A percentile compares a stretch with the other conserved stretches of the same genome.
These are phyloP conservation scores for Siderastrea siderea DNA, from an alignment of 92 coral and sea anemone genomes.

Conservation along the genomic window DNA sequence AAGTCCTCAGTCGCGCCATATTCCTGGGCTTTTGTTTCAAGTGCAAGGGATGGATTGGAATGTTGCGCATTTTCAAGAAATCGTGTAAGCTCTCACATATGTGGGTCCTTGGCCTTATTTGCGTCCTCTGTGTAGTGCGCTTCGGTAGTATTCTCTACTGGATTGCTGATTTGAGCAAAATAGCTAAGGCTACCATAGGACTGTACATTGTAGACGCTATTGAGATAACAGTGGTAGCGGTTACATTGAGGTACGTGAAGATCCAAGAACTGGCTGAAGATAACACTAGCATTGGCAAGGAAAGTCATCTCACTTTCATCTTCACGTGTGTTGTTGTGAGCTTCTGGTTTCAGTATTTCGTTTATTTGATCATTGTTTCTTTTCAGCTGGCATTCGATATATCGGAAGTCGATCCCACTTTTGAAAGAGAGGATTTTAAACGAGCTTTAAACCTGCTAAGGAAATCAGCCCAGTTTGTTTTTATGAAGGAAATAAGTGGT, in stretches of 20 bases:
- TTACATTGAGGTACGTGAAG: background rate
- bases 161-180: background rate
- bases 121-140: constrained; percentile 6
- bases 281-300: background rate
- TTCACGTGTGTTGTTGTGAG: constrained; percentile 9
- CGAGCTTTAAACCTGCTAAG: constrained; percentile 16
- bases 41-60: constrained; percentile 3
- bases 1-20: constrained; percentile 8
- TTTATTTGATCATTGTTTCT: constrained; percentile 1
- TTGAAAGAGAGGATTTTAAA: constrained; percentile 11
- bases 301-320: background rate
- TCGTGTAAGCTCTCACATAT: background rate
- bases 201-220: constrained; percentile 17
- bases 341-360: constrained; percentile 21
- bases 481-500: constrained; percentile 23
- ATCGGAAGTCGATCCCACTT: constrained; percentile 18
- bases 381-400: constrained; percentile 17
- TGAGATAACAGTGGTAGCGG: background rate
- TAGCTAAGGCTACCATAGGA: background rate
- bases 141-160: constrained; percentile 6
- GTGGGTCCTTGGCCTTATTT: constrained; percentile 13
- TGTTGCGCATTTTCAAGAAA: background rate
- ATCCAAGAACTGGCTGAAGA: background rate
- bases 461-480: constrained; percentile 23
- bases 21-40: constrained; percentile 2